phyloP scores from a whole-genome alignment of 1,140 invertebrate genomes.

The Magallana ariakensis region DNA sequence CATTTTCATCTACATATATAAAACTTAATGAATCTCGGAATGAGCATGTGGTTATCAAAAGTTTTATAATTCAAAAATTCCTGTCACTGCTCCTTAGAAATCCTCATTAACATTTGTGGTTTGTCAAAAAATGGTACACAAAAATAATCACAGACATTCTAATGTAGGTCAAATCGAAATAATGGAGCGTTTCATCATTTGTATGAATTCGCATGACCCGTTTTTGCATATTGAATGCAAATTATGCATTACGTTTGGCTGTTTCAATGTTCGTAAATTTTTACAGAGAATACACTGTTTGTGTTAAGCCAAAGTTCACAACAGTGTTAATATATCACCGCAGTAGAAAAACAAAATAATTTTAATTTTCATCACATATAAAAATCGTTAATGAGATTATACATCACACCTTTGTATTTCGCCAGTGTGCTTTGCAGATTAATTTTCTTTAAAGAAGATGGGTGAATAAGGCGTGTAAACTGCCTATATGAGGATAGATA shows the following conservation, averaged over 20 bases:
- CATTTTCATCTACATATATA: no score
- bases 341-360: not conserved
- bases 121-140: not conserved
- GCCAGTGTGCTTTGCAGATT: no score
- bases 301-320: not conserved
- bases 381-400: not conserved
- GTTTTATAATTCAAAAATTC: not conserved
- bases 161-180: constrained; percentile 5
- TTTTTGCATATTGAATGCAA: constrained; percentile 13
- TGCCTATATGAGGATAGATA: no score
- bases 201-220: not conserved
- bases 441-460: no score
- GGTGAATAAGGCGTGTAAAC: no score
- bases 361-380: not conserved
- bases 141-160: not conserved
- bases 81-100: not conserved
- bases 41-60: no score
- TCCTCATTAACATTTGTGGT: not conserved
- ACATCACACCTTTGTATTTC: not conserved
- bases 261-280: not conserved
- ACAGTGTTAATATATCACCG: not conserved
- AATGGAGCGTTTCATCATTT: not conserved
- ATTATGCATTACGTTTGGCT: not conserved
- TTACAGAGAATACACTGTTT: not conserved
- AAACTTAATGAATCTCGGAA: no score